phyloP scores from a whole-genome alignment of 2,113 vertebrate genomes.

The Chloropsis hardwickii region DNA sequence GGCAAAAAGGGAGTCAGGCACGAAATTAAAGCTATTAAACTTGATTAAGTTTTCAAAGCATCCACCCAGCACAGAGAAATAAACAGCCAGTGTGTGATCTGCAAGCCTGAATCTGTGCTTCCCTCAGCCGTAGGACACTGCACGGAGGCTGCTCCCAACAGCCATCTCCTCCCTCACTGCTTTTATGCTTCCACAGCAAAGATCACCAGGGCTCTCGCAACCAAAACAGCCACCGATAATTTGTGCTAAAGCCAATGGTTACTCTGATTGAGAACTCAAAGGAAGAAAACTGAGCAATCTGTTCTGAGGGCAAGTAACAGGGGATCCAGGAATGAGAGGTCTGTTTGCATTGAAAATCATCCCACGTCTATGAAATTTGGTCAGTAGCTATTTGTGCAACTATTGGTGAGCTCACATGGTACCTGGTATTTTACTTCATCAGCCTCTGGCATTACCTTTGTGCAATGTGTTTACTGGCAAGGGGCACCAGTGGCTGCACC shows the following conservation, averaged over 20 bases:
- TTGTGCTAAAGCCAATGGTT: not conserved
- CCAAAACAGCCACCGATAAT: not conserved
- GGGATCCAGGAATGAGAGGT: not conserved
- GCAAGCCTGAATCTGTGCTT: not conserved
- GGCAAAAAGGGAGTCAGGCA: not conserved
- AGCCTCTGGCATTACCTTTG: not conserved
- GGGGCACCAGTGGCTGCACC: not conserved
- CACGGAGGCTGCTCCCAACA: not conserved
- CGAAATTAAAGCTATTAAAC: slow-evolving; percentile 45
- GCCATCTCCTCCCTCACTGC: not conserved
- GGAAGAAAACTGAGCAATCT: not conserved
- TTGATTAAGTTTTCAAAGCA: slow-evolving; percentile 30
- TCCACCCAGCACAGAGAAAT: not conserved
- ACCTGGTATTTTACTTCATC: not conserved
- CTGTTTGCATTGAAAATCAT: not conserved
- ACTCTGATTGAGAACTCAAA: not conserved
- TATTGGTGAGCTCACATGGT: not conserved
- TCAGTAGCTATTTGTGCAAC: not conserved
- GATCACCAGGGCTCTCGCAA: not conserved
- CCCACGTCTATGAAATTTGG: not conserved
- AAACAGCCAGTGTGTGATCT: not conserved
- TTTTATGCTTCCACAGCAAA: not conserved
- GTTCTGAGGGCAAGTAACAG: not conserved
- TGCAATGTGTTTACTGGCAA: not conserved
- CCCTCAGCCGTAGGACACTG: fast-evolving